These are phyloP conservation scores for Cryptocephalus moraei DNA, from an alignment of 2,888 invertebrate genomes.

Conservation along the genomic window DNA sequence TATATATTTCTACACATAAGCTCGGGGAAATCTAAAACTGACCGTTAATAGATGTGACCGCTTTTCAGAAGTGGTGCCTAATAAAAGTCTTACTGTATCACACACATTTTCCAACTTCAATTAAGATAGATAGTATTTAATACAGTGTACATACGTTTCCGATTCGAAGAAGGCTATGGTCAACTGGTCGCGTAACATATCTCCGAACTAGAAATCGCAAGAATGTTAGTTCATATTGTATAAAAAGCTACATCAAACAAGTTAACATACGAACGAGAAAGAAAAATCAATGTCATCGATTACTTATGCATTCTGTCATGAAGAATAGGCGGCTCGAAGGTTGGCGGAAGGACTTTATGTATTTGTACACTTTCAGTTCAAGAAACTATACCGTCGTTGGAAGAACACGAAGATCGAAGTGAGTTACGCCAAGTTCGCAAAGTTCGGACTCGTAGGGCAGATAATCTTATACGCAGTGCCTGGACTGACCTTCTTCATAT, in stretches of 20 bases:
- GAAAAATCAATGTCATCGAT: constrained; percentile 7
- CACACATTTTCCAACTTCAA: too few relatives aligned
- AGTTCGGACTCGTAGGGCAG: constrained; percentile 66
- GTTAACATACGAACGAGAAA: background rate
- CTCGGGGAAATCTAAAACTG: too few relatives aligned
- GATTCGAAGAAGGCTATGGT: background rate
- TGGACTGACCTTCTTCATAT: constrained; percentile 77
- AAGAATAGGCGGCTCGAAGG: too few relatives aligned
- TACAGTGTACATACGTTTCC: background rate
- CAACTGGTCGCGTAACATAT: too few relatives aligned
- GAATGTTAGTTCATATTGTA: too few relatives aligned
- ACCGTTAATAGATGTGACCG: too few relatives aligned
- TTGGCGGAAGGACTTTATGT: background rate
- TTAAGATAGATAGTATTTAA: too few relatives aligned
- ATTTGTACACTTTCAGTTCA: constrained; percentile 48
- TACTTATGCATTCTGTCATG: constrained; percentile 6
- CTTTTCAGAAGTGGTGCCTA: too few relatives aligned
- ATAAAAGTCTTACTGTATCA: too few relatives aligned
- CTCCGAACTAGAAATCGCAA: too few relatives aligned
- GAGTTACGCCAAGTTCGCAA: constrained; percentile 43
- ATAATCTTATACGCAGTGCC: constrained; percentile 80
- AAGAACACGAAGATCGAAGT: constrained; percentile 58
- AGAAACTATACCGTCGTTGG: constrained; percentile 69
- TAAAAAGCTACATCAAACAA: too few relatives aligned
- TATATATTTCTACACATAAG: too few relatives aligned